A percentile compares a stretch with the other conserved stretches of the same genome.
Evolutionary conservation across 2,113 vertebrate genomes (phyloP).

Genomic region (Sinocyclocheilus anophthalmus): DNA sequence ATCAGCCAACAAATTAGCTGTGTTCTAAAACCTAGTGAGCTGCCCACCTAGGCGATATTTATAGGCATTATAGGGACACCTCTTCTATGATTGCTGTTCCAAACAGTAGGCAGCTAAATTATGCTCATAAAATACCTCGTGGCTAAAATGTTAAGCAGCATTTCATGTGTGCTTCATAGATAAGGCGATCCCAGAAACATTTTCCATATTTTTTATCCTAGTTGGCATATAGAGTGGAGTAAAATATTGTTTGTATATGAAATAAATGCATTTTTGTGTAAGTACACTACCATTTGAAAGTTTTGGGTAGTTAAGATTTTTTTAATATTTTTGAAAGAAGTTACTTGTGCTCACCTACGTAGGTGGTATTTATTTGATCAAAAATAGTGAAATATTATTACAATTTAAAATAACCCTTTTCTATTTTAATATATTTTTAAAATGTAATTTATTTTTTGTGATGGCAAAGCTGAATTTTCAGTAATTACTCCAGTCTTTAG

Average conservation of each 20-base stretch:
- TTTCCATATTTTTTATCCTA: slow-evolving; percentile 33
- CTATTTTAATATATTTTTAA: not conserved
- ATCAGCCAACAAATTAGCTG: slow-evolving; percentile 15
- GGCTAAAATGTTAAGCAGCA: slow-evolving; percentile 29
- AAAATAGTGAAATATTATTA: not conserved
- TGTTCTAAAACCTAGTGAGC: not conserved
- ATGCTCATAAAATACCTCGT: not conserved
- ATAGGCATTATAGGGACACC: not conserved
- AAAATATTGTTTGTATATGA: too few species aligned
- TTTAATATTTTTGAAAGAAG: not conserved
- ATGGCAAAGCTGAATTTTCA: too few species aligned
- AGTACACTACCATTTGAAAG: too few species aligned
- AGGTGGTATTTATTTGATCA: not conserved
- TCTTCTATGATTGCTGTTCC: not conserved
- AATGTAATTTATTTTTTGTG: too few species aligned
- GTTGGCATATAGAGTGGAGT: not conserved
- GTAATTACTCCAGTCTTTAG: too few species aligned
- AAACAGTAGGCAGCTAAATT: slow-evolving; percentile 5
- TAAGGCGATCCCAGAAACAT: slow-evolving; percentile 8
- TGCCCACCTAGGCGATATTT: not conserved
- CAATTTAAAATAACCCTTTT: too few species aligned
- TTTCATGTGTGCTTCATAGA: not conserved
- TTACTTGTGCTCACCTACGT: not conserved
- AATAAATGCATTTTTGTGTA: too few species aligned
- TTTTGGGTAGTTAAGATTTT: too few species aligned